Evolutionary conservation across 1,140 invertebrate species (phyloP).

Genomic region (Cataglyphis hispanica): DNA sequence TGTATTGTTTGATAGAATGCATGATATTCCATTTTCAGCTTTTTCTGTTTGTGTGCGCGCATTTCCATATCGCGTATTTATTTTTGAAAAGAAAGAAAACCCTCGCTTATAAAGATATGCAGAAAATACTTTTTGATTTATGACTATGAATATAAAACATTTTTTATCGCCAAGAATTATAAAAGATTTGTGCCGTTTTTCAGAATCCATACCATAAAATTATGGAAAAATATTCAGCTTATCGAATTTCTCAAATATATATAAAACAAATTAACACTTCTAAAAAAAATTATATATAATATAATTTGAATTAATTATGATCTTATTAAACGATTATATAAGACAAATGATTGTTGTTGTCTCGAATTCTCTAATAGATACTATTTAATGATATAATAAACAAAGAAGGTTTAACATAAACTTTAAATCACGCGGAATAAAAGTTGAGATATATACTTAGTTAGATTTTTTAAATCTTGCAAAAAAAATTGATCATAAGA

Average conservation of each 20-base stretch:
- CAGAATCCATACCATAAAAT: not conserved
- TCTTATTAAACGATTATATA: not conserved
- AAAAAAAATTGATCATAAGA: not conserved
- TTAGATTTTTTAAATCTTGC: not conserved
- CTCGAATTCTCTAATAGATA: not conserved
- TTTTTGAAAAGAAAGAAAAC: not conserved
- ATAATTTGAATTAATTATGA: not conserved
- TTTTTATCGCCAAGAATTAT: slow-evolving; percentile 7
- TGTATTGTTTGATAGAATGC: slow-evolving; percentile 6
- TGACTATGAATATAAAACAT: slow-evolving; percentile 5
- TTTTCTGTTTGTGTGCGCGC: not conserved
- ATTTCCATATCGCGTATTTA: slow-evolving; percentile 18
- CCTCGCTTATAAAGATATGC: slow-evolving; percentile 2
- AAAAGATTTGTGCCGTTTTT: not conserved
- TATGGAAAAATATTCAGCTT: not conserved
- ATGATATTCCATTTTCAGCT: slow-evolving; percentile 21
- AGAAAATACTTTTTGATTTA: slow-evolving; percentile 50
- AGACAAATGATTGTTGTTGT: not conserved
- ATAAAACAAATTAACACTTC: not conserved
- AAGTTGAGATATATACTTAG: not conserved
- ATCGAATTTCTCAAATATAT: not conserved
- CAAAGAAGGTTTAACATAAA: not conserved
- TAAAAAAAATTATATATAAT: not conserved
- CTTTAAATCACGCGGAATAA: not conserved
- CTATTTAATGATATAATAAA: not conserved